phyloP scores from a whole-genome alignment of 1,140 invertebrate species.

The Lithobius niger region DNA sequence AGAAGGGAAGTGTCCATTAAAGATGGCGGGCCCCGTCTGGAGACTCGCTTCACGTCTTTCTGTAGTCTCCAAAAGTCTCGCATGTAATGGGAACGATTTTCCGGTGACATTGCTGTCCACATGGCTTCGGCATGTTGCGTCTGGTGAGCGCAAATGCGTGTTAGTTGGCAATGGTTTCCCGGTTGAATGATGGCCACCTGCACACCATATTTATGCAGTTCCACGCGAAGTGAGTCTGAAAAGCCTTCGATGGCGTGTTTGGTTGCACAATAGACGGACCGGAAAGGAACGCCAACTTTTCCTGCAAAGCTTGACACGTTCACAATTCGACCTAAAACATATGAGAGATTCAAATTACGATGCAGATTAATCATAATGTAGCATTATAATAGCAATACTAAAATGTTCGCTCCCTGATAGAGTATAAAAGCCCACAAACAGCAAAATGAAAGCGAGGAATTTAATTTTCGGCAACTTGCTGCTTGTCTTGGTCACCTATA shows the following conservation, averaged over 20 bases:
- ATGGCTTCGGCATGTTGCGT: not conserved
- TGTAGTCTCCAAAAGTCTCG: not conserved
- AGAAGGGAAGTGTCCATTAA: not conserved
- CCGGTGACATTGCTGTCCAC: not conserved
- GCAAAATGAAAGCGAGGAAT: too few relatives aligned
- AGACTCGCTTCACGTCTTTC: not conserved
- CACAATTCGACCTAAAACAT: constrained; percentile 32
- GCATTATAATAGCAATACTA: too few relatives aligned
- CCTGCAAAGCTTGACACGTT: constrained; percentile 33
- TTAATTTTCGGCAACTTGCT: too few relatives aligned
- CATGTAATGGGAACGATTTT: not conserved
- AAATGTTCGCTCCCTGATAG: too few relatives aligned
- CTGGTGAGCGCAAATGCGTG: not conserved
- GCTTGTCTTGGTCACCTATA: too few relatives aligned
- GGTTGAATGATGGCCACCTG: constrained; percentile 30
- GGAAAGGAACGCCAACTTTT: constrained; percentile 23
- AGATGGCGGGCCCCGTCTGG: not conserved
- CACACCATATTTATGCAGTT: constrained; percentile 30
- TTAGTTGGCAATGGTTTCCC: constrained; percentile 20
- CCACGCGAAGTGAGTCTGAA: constrained; percentile 26
- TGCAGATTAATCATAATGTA: too few relatives aligned
- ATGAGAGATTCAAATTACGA: too few relatives aligned
- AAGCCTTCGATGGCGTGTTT: constrained; percentile 32
- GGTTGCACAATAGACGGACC: constrained; percentile 29
- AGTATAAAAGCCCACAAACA: too few relatives aligned